Conservation (phyloP, 2,113 vertebrate genomes). For the Coregonus clupeaformis region DNA sequence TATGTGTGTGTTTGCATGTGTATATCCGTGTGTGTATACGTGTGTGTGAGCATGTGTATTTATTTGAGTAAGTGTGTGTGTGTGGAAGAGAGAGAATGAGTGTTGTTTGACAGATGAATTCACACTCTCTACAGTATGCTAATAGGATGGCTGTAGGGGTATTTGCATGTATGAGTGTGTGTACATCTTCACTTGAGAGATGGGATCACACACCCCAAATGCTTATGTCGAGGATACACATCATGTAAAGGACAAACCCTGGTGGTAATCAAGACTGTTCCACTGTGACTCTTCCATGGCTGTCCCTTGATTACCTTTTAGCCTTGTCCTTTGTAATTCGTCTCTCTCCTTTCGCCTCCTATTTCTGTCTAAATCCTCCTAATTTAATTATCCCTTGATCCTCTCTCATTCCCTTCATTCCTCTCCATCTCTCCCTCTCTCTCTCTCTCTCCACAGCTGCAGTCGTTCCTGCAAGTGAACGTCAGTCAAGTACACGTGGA, state of each 20-base stretch:
- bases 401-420: background rate
- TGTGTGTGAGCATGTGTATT: conserved; percentile 8
- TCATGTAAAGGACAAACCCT: too few relatives aligned
- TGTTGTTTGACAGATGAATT: background rate
- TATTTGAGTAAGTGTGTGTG: conserved; percentile 33
- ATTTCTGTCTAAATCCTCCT: background rate
- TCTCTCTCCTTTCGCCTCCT: background rate
- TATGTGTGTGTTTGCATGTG: conserved; percentile 39
- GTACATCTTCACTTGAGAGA: background rate
- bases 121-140: background rate
- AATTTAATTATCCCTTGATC: background rate
- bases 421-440: too few relatives aligned
- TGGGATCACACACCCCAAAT: too few relatives aligned
- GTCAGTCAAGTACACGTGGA: conserved; percentile 79
- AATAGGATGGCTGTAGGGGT: background rate
- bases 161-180: background rate
- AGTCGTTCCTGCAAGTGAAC: conserved; percentile 78
- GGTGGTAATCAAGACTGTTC: too few relatives aligned
- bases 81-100: conserved; percentile 22
- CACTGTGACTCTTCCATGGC: too few relatives aligned
- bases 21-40: conserved; percentile 1
- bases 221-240: too few relatives aligned
- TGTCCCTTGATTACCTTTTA: too few relatives aligned
- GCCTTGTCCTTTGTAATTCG: too few relatives aligned
- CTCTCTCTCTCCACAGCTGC: conserved; percentile 68